Evolutionary conservation across 2,113 vertebrate species (phyloP).

Genomic region (Gavia stellata): DNA sequence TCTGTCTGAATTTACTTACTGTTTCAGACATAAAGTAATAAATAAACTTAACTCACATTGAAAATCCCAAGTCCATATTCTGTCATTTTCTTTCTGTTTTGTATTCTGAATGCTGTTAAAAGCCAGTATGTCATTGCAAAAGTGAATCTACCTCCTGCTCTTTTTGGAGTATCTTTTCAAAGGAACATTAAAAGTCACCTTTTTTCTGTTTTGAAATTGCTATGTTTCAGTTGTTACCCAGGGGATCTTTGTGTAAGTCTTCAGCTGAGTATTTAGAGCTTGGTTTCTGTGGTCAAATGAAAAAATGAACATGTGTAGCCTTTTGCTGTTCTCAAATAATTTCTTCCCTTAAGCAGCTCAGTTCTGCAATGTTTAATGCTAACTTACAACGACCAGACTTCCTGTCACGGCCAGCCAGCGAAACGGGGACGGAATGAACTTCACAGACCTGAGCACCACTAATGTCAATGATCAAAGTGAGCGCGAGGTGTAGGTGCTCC

Average conservation of each 20-base stretch:
- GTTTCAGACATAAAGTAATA: neutral
- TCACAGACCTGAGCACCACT: neutral
- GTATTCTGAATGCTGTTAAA: neutral
- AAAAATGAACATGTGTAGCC: neutral
- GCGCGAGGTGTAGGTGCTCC: neutral
- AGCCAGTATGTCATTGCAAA: neutral
- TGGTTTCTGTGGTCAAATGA: constrained; percentile 30
- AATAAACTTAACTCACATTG: neutral
- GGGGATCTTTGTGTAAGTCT: neutral
- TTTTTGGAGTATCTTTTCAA: neutral
- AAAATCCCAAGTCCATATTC: neutral
- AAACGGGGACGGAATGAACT: neutral
- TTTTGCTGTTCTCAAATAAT: neutral
- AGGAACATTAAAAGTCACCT: neutral
- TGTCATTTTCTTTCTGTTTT: neutral
- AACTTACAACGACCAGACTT: neutral
- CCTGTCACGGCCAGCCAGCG: neutral
- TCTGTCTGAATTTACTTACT: neutral
- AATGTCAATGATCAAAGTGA: neutral
- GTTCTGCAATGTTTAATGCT: neutral
- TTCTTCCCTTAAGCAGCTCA: constrained; percentile 25
- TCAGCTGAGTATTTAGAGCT: neutral
- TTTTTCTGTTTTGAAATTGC: neutral
- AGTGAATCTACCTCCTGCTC: neutral
- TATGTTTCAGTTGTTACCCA: neutral